Conservation (phyloP, 1,140 invertebrate genomes). For the Trachelipus rathkii region DNA sequence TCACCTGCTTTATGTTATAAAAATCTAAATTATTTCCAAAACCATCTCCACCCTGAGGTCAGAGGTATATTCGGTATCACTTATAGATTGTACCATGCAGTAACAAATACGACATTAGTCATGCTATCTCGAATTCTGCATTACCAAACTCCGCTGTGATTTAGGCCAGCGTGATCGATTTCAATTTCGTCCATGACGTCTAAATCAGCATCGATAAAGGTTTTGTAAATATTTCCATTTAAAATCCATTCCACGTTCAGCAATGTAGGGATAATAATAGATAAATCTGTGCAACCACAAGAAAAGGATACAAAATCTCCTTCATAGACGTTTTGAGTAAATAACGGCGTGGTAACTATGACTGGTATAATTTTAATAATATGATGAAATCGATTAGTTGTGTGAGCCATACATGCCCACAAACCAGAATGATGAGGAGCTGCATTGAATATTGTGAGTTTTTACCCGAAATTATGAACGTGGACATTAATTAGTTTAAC, state of each 20-base stretch:
- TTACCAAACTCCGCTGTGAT: background rate
- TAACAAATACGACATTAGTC: background rate
- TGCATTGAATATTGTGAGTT: constrained; percentile 7
- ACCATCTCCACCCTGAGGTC: background rate
- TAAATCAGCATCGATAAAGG: background rate
- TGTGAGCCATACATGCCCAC: background rate
- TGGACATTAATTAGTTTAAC: constrained; percentile 1
- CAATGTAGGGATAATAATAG: background rate
- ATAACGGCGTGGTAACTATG: background rate
- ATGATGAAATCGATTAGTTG: background rate
- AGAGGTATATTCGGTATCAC: background rate
- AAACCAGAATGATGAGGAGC: background rate
- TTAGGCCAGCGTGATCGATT: background rate
- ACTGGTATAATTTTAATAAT: background rate
- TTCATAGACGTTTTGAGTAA: background rate
- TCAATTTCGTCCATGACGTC: background rate
- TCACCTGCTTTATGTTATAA: background rate
- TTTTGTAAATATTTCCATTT: background rate
- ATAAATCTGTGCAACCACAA: background rate
- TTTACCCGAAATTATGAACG: background rate
- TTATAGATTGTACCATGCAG: background rate
- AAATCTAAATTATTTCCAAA: background rate
- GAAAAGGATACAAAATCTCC: background rate
- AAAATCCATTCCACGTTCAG: background rate
- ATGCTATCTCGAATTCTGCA: background rate